Base-by-base conservation (phyloP, 1,140 invertebrate species). In the Drosophila sproati region DNA sequence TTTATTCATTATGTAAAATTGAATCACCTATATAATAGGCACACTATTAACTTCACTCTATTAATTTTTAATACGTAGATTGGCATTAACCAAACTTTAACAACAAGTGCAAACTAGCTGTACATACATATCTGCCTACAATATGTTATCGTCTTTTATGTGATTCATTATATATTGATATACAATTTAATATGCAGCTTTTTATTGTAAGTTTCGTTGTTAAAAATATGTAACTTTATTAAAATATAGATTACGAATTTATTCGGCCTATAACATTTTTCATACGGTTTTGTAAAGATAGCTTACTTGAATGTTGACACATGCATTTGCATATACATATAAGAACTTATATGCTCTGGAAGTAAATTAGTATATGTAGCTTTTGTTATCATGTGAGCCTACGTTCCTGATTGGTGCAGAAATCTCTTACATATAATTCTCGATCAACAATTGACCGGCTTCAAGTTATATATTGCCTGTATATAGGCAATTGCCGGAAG, bases 11-110 rank as follows among this genome's bases (percentile, higher is more conserved):
- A 31, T 5, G n/a, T 28, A 28, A 37, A 52, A 52, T 52, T 45
- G 37, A 35, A 39, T 20, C 31, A 41, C 66, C 66, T 69, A 69
- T 69, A 60, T 69, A 60, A 69, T 69, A 69, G 66, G 66, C 29
- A 47, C 43, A 57, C 32, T 32, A 43, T 52, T n/a, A 4, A 55
- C 50, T 50, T 59, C 5, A 50, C 29, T 20, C 20, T 20, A 20
- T 20, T 20, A 20, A 20, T 20, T 20, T 20, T 20, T 60, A 47
- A 45, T 60, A 60, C 57, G 47, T 51, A 51, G 8, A 59, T 68
- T 41, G 35, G 62, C 50, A 39, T 57, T 37, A 2, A 7, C 35
- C 54, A 35, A 45, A 52, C 35, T 32, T 52, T 28, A 34, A 29
- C 31, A 61, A 52, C 48, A 31, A 41, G n/a, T 57, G 52, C 29